Conservation (phyloP, 2,888 invertebrate species). For the Plagodis dolabraria region DNA sequence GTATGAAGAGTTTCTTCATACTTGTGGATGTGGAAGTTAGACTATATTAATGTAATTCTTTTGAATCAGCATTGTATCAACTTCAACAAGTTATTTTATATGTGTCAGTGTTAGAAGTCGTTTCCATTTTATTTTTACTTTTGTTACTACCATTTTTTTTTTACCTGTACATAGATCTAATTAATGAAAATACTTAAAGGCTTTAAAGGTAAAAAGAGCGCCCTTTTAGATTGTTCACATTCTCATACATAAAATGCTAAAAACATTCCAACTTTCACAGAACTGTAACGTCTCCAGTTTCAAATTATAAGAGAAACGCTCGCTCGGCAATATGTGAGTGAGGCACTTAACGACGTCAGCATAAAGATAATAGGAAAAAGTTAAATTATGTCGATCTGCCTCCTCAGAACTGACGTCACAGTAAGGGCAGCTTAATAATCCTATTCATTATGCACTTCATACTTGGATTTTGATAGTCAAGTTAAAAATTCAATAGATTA, state of each 20-base stretch:
- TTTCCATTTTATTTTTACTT: too few species aligned
- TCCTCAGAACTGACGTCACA: slow-evolving; percentile 49
- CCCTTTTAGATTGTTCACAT: slow-evolving; percentile 20
- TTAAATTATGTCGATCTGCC: slow-evolving; percentile 82
- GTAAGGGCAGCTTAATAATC: neutral
- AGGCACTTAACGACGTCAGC: slow-evolving; percentile 76
- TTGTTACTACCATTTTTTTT: neutral
- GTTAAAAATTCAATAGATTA: too few species aligned
- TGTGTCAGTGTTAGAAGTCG: too few species aligned
- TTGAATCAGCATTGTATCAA: too few species aligned
- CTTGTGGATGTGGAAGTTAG: too few species aligned
- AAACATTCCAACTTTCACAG: slow-evolving; percentile 36
- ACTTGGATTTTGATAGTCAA: too few species aligned
- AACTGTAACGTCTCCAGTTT: slow-evolving; percentile 41
- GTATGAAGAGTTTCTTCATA: too few species aligned
- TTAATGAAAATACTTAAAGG: neutral
- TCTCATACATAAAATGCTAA: slow-evolving; percentile 30
- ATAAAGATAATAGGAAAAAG: slow-evolving; percentile 84
- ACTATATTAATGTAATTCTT: too few species aligned
- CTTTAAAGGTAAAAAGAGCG: slow-evolving; percentile 9
- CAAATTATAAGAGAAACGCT: slow-evolving; percentile 64
- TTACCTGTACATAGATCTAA: too few species aligned
- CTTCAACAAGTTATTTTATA: too few species aligned
- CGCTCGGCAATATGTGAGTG: slow-evolving; percentile 69
- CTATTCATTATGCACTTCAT: too few species aligned